phyloP scores from a whole-genome alignment of 2,888 invertebrate species.

The Coelogynopora nodosa region DNA sequence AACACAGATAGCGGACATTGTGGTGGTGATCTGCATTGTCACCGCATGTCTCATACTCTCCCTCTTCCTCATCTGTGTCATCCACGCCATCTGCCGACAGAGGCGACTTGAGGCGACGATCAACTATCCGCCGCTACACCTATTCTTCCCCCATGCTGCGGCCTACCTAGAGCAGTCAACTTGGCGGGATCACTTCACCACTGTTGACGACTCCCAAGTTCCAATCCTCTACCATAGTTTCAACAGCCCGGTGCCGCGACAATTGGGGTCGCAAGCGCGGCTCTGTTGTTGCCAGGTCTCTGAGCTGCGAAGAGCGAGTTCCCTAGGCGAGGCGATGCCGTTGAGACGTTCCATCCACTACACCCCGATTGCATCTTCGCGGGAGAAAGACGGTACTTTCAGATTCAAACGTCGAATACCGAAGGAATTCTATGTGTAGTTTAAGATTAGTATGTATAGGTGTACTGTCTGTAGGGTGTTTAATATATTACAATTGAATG shows the following conservation, averaged over 20 bases:
- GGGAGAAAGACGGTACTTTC: too few species aligned
- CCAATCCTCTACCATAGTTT: neutral
- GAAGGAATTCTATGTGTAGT: neutral
- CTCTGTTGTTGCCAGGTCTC: too few species aligned
- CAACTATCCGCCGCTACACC: neutral
- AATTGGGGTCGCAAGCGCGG: too few species aligned
- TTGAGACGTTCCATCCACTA: neutral
- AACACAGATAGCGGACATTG: neutral
- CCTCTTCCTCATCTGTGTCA: neutral
- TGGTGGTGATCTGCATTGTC: neutral
- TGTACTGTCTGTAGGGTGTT: too few species aligned
- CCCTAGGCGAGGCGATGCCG: neutral
- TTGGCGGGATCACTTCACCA: neutral
- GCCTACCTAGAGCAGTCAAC: neutral
- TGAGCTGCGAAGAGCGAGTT: neutral
- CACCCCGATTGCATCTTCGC: neutral
- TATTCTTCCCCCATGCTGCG: neutral
- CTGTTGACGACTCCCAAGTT: neutral
- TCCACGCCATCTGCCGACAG: neutral
- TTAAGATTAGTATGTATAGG: too few species aligned
- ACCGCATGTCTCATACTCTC: neutral
- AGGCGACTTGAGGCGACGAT: neutral
- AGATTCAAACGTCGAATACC: neutral
- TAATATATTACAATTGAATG: too few species aligned
- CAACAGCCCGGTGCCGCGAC: neutral